Base-by-base conservation (phyloP, 2,797 vertebrate genomes). In the Danio choprae region DNA sequence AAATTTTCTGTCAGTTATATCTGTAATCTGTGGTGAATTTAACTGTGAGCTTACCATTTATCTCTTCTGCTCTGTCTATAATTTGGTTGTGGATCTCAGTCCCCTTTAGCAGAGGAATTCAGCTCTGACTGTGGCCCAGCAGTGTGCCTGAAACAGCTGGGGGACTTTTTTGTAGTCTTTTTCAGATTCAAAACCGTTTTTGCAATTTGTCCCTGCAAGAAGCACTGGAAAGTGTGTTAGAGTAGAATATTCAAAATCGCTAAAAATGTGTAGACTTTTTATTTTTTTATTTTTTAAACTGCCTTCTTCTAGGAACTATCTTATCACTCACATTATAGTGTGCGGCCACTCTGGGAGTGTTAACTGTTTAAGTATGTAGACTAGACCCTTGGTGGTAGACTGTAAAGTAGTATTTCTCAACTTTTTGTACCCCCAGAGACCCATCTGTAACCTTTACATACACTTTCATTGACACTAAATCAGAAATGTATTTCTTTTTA, bases 61-160 rank as follows among this genome's bases (percentile, higher is more conserved):
- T 68, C 16, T 77, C 38, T 43, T 77, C 4, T 41, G 11, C 4
- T 1, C n/a, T 69, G 51, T 41, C 68, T 65, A 41, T 74, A 77
- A 77, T 80, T 73, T 74, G 59, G 20, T 53, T 64, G 72, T 73
- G 36, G 38, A 68, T 78, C 55, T 62, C 48, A 67, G 77, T 65
- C 43, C n/a, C 5, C 44, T 51, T 60, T 18, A 44, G 7, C 20
- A 43, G 51, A 81, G 73, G 81, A 81, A 79, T 83, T 68, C 59
- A 82, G 29, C 59, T 79, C 59, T 69, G 65, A 81, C 64, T 56
- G 60, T 67, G 78, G 44, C 81, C 70, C 67, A 63, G 80, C 79
- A 74, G 83, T 78, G 67, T 69, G 59, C 50, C 68, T 63, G n/a
- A 20, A 46, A 20, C 74, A 69, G 65, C 64, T 85, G 77, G 64